Percentiles rank a stretch among this genome's conserved stretches.
Evolutionary conservation across 2,113 vertebrate genomes (phyloP).

Genomic region (Mola mola): DNA sequence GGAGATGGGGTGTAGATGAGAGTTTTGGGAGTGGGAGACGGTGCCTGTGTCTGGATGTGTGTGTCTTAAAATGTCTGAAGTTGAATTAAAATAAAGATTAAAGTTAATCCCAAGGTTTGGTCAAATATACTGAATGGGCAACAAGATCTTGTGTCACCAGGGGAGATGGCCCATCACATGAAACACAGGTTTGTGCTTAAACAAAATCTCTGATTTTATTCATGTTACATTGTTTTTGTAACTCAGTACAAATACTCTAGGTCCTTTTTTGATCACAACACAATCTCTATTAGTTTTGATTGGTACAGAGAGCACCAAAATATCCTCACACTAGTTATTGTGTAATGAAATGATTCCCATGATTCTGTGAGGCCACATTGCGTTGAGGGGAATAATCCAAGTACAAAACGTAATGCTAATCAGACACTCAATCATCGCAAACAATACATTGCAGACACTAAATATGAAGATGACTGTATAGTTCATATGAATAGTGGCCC

Average conservation of each 20-base stretch:
- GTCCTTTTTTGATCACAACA: too few species aligned
- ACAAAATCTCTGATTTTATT: background rate
- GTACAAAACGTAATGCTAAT: constrained; percentile 51
- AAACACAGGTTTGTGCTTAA: background rate
- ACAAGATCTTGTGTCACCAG: constrained; percentile 12
- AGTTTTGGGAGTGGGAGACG: constrained; percentile 10
- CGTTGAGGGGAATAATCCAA: constrained; percentile 7
- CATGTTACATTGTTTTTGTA: too few species aligned
- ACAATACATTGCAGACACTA: constrained; percentile 43
- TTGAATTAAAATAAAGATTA: constrained; percentile 54
- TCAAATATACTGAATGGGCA: constrained; percentile 9
- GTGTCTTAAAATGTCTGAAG: constrained; percentile 44
- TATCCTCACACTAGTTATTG: background rate
- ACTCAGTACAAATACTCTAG: too few species aligned
- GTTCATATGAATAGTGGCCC: constrained; percentile 47
- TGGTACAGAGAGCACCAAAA: constrained; percentile 1
- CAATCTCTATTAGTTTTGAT: background rate
- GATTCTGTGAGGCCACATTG: constrained; percentile 19
- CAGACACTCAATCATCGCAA: constrained; percentile 55
- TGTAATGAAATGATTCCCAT: constrained; percentile 3
- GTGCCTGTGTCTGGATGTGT: constrained; percentile 22
- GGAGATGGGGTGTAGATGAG: constrained; percentile 51
- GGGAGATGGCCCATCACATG: background rate
- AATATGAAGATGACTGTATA: constrained; percentile 55
- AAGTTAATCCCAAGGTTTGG: constrained; percentile 47